phyloP scores from a whole-genome alignment of 2,797 vertebrate genomes.

The Sebastes hopkinsi region DNA sequence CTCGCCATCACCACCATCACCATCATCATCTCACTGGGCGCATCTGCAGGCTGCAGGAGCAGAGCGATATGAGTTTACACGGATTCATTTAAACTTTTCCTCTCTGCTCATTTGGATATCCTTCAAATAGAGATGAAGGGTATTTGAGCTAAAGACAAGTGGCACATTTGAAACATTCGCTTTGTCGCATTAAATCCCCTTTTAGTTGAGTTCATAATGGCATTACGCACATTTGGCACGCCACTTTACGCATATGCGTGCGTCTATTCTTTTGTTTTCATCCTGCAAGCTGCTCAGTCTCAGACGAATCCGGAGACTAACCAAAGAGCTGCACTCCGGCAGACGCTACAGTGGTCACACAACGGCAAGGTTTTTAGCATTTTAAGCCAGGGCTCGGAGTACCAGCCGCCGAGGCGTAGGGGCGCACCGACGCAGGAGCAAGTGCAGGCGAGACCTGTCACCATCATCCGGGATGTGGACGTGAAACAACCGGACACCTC shows the following conservation, averaged over 20 bases:
- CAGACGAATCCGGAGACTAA: conserved; percentile 75
- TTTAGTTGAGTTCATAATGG: conserved; percentile 67
- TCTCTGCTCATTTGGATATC: conserved; percentile 36
- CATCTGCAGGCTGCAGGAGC: conserved; percentile 73
- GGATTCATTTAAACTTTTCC: conserved; percentile 64
- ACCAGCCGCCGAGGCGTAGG: conserved; percentile 87
- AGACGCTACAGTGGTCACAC: conserved; percentile 93
- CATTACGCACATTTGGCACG: conserved; percentile 68
- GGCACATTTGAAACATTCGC: conserved; percentile 23
- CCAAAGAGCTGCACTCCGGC: conserved; percentile 83
- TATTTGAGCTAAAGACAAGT: conserved; percentile 32
- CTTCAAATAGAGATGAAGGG: conserved; percentile 44
- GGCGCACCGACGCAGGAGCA: conserved; percentile 69
- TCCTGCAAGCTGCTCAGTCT: conserved; percentile 77
- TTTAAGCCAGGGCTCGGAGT: conserved; percentile 91
- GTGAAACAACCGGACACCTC: conserved; percentile 42
- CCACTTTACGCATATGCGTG: conserved; percentile 75
- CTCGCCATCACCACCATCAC: conserved; percentile 26
- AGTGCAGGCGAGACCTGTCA: conserved; percentile 71
- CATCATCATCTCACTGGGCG: conserved; percentile 68
- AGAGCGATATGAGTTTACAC: conserved; percentile 79
- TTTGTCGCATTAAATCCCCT: conserved; percentile 11
- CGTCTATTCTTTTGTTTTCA: conserved; percentile 79
- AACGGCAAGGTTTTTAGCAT: conserved; percentile 94
- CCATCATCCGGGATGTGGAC: conserved; percentile 78